Evolutionary conservation across 2,888 invertebrate genomes (phyloP).

Genomic region (Gymnosoma rotundatum): DNA sequence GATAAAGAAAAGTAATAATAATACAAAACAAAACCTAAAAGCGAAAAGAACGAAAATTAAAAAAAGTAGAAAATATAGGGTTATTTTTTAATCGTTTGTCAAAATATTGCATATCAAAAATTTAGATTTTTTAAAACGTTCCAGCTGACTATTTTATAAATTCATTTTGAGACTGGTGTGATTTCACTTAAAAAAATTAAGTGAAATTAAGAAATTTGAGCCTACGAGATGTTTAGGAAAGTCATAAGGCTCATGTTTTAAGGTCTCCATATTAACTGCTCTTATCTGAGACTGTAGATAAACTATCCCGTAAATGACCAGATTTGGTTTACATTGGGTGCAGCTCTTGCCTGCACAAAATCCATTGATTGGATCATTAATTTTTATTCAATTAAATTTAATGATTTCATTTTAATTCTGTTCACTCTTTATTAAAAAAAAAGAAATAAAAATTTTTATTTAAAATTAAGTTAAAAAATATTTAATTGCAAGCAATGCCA

Average conservation of each 20-base stretch:
- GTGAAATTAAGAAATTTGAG: no score
- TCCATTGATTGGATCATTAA: no score
- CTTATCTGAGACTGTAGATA: neutral
- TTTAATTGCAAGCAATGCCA: slow-evolving; percentile 66
- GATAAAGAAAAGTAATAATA: slow-evolving; percentile 43
- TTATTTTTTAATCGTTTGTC: neutral
- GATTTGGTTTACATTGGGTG: no score
- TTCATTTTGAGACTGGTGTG: no score
- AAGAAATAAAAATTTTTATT: neutral
- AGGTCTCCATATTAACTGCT: no score
- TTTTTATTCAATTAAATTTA: no score
- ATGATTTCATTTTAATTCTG: no score
- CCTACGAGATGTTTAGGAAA: no score
- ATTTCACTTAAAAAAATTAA: no score
- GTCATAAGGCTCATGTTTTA: no score
- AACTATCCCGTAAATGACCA: neutral
- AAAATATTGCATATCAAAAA: neutral
- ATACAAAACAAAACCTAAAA: slow-evolving; percentile 40
- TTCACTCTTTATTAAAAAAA: neutral
- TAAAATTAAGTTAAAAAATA: slow-evolving; percentile 52
- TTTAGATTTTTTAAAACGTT: neutral
- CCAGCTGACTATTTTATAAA: no score
- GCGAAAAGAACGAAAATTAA: slow-evolving; percentile 42
- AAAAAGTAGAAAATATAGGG: neutral
- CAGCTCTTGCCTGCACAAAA: no score